Evolutionary conservation across 2,888 invertebrate species (phyloP), one percentile per base, ranked within the genome.

Genomic region (Chrysolina americana): DNA sequence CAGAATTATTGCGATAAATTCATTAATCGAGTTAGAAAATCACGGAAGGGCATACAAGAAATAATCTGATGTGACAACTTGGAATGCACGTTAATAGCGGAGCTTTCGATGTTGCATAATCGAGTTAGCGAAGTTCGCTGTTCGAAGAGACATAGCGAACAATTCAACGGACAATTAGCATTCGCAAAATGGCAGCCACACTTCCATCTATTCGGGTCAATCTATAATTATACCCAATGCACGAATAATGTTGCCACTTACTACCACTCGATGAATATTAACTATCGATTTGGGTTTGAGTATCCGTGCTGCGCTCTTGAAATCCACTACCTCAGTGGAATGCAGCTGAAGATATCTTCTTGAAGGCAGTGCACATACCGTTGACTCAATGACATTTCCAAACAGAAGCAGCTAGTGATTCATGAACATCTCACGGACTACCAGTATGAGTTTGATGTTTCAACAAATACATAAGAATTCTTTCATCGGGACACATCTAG

Each of bases 151-250:
- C 64, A 65, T 66, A 41, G 74, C 41, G 77, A 78, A 80, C 80
- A 79, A 81, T 80, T 77, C 76, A 72, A 70, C 28, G 79, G 77
- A 80, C 80, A 81, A 80, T 81, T 81, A 79, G 79, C 79, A 79
- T 76, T 81, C 78, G 79, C 78, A 75, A 78, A 81, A 81, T 80
- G 78, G 77, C 79, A 74, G 76, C 66, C 68, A 21, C 65, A 74
- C 71, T 74, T 50, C 66, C 74, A 59, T 76, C 76, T 76, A 79
- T 79, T 71, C 77, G 70, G 81, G 81, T 81, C 81, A 80, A 76
- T 74, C 79, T 80, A 80, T 78, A 80, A 80, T 81, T 80, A 79
- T 70, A 76, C 76, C 73, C 76, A 79, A 80, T 80, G 78, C 73
- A 75, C 65, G 70, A 77, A 79, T 79, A 75, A 73, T 74, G 76